Evolutionary conservation across 2,888 invertebrate species (phyloP).

Genomic region (Acanthopleura granulata): DNA sequence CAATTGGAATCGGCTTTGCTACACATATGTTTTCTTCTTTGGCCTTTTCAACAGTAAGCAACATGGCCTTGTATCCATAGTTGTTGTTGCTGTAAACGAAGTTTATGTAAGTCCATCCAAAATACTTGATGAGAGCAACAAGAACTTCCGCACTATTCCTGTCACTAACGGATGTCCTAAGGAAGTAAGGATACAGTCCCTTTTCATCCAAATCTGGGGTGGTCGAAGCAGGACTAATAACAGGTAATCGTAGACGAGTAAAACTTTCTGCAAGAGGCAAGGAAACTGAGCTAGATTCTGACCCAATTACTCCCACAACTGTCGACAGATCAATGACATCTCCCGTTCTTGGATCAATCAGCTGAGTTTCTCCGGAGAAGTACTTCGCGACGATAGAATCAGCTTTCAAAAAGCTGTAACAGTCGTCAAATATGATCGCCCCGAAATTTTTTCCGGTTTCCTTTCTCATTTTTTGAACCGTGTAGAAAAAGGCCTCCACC

Average conservation of each 20-base stretch:
- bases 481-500: neutral
- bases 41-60: neutral
- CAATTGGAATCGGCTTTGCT: slow-evolving; percentile 3
- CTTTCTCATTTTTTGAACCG: neutral
- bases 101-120: neutral
- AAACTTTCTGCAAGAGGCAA: slow-evolving; percentile 8
- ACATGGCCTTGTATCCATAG: neutral
- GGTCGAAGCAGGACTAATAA: neutral
- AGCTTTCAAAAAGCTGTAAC: neutral
- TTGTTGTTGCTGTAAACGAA: neutral
- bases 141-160: neutral
- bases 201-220: slow-evolving; percentile 3
- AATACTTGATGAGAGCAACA: neutral
- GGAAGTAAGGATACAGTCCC: neutral
- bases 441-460: neutral
- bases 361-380: neutral
- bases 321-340: neutral
- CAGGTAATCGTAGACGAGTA: neutral
- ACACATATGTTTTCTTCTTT: neutral
- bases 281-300: neutral
- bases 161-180: neutral
- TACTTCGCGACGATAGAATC: neutral
- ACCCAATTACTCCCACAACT: neutral
- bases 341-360: neutral
- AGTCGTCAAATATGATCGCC: slow-evolving; percentile 11